Conservation (phyloP, 2,888 invertebrate genomes). For the Baccha elongata region DNA sequence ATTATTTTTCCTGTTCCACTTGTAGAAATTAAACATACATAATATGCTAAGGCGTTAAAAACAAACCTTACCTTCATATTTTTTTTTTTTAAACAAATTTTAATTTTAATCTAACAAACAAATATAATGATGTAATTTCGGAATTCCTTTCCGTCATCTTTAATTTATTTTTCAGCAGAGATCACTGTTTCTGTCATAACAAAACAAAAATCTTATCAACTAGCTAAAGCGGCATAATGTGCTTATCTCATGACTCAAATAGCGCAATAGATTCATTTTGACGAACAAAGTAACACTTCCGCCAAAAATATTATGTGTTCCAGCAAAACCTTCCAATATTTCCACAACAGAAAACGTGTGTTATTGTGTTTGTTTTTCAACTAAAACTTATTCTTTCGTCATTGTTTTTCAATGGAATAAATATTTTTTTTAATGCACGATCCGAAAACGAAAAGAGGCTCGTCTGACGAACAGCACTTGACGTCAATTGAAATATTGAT, state of each 20-base stretch:
- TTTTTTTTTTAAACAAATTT: too few species aligned
- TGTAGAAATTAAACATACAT: too few species aligned
- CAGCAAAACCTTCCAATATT: neutral
- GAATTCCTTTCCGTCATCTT: conserved; percentile 23
- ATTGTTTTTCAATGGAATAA: conserved; percentile 6
- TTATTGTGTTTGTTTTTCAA: neutral
- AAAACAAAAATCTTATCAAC: conserved; percentile 23
- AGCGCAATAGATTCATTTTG: conserved; percentile 43
- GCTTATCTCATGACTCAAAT: conserved; percentile 20
- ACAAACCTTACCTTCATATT: neutral
- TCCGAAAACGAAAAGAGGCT: conserved; percentile 20
- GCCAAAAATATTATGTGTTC: neutral
- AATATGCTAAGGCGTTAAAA: too few species aligned
- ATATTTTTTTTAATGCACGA: conserved; percentile 29
- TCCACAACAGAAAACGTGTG: conserved; percentile 1
- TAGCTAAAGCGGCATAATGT: neutral
- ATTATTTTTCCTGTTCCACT: too few species aligned
- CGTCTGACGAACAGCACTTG: conserved; percentile 31
- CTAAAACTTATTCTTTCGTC: conserved; percentile 6
- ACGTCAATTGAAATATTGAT: conserved; percentile 44
- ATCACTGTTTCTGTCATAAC: neutral
- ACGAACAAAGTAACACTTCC: neutral
- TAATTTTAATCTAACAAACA: neutral
- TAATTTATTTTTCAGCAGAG: conserved; percentile 10
- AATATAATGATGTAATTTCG: conserved; percentile 7